Percentiles rank a stretch among this genome's conserved stretches.
phyloP scores from a whole-genome alignment of 2,888 invertebrate genomes.

The Lottia scabra region DNA sequence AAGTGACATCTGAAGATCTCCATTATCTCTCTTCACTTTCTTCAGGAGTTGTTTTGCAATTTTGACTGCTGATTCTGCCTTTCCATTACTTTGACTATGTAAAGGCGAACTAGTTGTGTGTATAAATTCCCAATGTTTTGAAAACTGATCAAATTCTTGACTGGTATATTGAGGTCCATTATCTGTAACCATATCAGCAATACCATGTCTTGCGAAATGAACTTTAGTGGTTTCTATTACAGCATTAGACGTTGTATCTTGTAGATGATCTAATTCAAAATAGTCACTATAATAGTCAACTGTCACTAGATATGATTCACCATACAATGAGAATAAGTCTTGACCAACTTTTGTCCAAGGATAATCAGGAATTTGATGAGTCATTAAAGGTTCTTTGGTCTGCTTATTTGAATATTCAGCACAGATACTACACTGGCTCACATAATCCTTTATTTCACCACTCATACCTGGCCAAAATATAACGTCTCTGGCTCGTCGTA shows the following conservation, averaged over 20 bases:
- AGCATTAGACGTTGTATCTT: background rate
- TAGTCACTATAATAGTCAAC: background rate
- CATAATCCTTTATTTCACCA: slow-evolving; percentile 20
- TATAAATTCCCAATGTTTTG: background rate
- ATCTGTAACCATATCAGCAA: background rate
- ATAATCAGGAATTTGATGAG: background rate
- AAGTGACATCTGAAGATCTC: background rate
- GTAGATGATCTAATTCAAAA: background rate
- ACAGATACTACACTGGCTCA: background rate
- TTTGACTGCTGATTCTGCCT: slow-evolving; percentile 1
- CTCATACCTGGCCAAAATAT: slow-evolving; percentile 30
- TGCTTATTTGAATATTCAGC: background rate
- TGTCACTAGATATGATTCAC: background rate
- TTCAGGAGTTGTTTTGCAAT: background rate
- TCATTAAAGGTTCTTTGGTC: background rate
- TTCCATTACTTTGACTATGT: slow-evolving; percentile 1
- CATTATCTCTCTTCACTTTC: background rate
- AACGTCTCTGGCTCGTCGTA: slow-evolving; percentile 14
- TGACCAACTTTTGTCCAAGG: background rate
- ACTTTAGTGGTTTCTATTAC: background rate
- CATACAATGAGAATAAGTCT: background rate
- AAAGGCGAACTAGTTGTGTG: background rate
- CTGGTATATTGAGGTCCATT: background rate
- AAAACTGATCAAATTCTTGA: background rate
- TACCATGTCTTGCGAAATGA: background rate